Base-by-base conservation (phyloP, 2,888 invertebrate genomes). In the Aproaerema taeniolella region DNA sequence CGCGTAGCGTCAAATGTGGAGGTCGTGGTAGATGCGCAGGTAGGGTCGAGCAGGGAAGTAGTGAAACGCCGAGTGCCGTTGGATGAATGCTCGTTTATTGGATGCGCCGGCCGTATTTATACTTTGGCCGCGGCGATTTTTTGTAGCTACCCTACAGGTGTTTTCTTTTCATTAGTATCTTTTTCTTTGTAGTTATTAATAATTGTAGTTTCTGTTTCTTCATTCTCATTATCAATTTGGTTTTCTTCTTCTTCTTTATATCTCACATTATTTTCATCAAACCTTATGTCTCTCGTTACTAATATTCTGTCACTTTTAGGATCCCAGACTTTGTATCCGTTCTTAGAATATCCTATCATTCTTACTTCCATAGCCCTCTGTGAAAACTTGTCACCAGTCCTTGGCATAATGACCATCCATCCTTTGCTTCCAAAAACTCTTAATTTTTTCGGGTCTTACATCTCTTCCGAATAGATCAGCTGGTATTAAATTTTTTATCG, bases 291-390 rank as follows among this genome's bases (percentile, higher is more conserved):
- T n/a, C n/a, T n/a, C n/a, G 41, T 29, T 4, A 32, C 9, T 16
- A 16, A 7, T 9, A 44, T 32, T 12, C 11, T 15, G 14, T 41
- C 24, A 20, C 35, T 42, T 15, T 31, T 7, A 30, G 44, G 39
- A 37, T 46, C 35, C 49, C 49, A 49, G 14, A 49, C 7, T 31
- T 25, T 36, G 13, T 44, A 49, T 31, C 44, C 49, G 10, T 16
- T 30, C 7, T 40, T 31, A 39, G 34, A 9, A 42, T n/a, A n/a
- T n/a, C n/a, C n/a, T n/a, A n/a, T n/a, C n/a, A n/a, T n/a, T n/a
- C n/a, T n/a, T n/a, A n/a, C 30, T 11, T 31, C 39, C 36, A 20
- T 41, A 2, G 47, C 45, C 43, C 45, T 43, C 8, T 4, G n/a
- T 6, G 39, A 39, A 5, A 48, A 25, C 24, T 48, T 48, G 2